A percentile compares a stretch with the other conserved stretches of the same genome.
phyloP scores from a whole-genome alignment of 2,888 invertebrate genomes.

The Scrobipalpa costella region DNA sequence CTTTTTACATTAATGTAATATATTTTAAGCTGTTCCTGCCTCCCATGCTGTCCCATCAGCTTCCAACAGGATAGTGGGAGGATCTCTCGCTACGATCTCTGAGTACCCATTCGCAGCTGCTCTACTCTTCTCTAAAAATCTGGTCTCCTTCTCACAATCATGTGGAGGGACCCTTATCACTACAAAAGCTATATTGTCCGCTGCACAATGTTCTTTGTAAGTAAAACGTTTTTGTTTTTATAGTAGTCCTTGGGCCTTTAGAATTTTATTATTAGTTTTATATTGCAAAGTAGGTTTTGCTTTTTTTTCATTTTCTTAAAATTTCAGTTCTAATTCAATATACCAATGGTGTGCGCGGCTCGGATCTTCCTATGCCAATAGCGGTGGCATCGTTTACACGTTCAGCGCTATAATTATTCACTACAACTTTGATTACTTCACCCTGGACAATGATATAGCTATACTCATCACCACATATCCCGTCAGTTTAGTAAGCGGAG shows the following conservation, averaged over 20 bases:
- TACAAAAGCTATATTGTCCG: conserved; percentile 38
- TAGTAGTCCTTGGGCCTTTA: neutral
- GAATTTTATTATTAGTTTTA: too few species aligned
- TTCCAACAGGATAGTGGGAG: conserved; percentile 23
- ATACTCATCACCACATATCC: conserved; percentile 40
- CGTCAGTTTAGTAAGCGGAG: conserved; percentile 37
- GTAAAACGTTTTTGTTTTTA: conserved; percentile 25
- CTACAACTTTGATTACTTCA: conserved; percentile 35
- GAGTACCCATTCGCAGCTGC: conserved; percentile 33
- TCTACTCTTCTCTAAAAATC: conserved; percentile 31
- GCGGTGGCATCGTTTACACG: conserved; percentile 45
- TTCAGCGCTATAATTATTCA: conserved; percentile 37
- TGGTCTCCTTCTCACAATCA: conserved; percentile 28
- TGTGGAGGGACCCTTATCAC: conserved; percentile 43
- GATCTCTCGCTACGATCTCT: conserved; percentile 9
- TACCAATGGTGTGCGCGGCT: conserved; percentile 42
- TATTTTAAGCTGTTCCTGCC: neutral
- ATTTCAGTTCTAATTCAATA: neutral
- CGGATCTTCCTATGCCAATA: conserved; percentile 46
- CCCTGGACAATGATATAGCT: conserved; percentile 47
- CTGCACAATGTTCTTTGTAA: conserved; percentile 40
- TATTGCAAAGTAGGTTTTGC: neutral
- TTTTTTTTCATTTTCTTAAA: neutral
- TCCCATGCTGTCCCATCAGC: neutral
- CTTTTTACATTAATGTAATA: neutral